Base-by-base conservation (phyloP, 2,797 vertebrate species). In the Mormyrus proboscirostris region DNA sequence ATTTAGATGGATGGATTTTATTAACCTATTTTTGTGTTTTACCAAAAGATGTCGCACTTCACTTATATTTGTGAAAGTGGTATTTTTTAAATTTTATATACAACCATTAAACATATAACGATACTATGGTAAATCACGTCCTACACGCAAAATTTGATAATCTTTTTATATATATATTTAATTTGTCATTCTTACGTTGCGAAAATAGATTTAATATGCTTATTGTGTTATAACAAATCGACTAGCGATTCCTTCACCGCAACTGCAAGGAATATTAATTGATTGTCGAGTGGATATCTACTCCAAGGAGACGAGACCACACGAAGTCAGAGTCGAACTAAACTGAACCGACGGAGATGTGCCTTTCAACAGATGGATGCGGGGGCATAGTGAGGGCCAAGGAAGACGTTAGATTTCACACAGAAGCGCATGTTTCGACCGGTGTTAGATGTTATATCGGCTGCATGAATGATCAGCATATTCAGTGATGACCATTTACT, bases 41-140 rank as follows among this genome's bases (percentile, higher is more conserved):
- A 41, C 14, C 88, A 88, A 51, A n/a, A 90, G 90, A 83, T 89
- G 90, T 87, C 90, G 73, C 69, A 69, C 86, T 90, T 41, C 19
- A 84, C 49, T 76, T 51, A 69, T 83, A 50, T 85, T 85, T 85
- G n/a, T 51, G 44, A 85, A 79, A 79, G 33, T 44, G 33, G 19
- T 79, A 41, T 16, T 44, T 41, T 47, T 79, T 44, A 44, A 19
- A n/a, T n/a, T 2, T 79, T 16, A 41, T 38, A 41, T 76, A n/a
- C 41, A 44, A 79, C 41, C 38, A 79, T 79, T 79, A 7, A 41
- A 44, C 1, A 9, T 41, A 44, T 41, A 79, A 79, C 2, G 14
- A 79, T 41, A 7, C 16, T 41, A 79, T 44, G 73, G 16, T 41
- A n/a, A 41, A 79, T 79, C 33, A 19, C 7, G 14, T 19, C 6